phyloP scores from a whole-genome alignment of 2,888 invertebrate genomes.

The Eulithis prunata region DNA sequence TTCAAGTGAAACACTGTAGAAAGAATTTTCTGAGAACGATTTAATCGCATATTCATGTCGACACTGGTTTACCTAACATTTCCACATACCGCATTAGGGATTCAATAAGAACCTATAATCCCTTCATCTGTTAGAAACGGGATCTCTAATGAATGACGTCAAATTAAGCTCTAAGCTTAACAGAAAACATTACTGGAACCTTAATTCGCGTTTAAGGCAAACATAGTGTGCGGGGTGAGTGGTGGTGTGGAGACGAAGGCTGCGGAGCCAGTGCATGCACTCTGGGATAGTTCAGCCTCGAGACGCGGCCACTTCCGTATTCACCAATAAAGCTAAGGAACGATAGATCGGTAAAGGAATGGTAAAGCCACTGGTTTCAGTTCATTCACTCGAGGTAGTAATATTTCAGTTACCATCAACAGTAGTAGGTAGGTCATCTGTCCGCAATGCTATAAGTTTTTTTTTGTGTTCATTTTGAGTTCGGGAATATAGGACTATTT shows the following conservation, averaged over 20 bases:
- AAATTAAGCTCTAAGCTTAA: conserved; percentile 79
- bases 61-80: neutral
- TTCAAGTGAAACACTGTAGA: too few species aligned
- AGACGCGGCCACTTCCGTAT: conserved; percentile 35
- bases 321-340: neutral
- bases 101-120: conserved; percentile 50
- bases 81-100: conserved; percentile 12
- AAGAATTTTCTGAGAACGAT: neutral
- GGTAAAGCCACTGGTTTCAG: neutral
- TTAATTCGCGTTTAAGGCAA: conserved; percentile 84
- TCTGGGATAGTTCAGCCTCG: conserved; percentile 20
- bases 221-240: conserved; percentile 82
- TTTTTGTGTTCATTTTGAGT: neutral
- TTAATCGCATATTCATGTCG: neutral
- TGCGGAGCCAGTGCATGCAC: conserved; percentile 76
- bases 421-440: too few species aligned
- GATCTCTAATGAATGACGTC: conserved; percentile 75
- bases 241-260: conserved; percentile 80
- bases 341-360: conserved; percentile 6
- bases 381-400: too few species aligned
- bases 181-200: conserved; percentile 81
- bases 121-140: conserved; percentile 55
- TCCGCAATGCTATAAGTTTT: neutral
- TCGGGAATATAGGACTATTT: neutral
- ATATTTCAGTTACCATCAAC: too few species aligned